Base-by-base conservation (phyloP, 2,888 invertebrate species). In the Arge pagana region DNA sequence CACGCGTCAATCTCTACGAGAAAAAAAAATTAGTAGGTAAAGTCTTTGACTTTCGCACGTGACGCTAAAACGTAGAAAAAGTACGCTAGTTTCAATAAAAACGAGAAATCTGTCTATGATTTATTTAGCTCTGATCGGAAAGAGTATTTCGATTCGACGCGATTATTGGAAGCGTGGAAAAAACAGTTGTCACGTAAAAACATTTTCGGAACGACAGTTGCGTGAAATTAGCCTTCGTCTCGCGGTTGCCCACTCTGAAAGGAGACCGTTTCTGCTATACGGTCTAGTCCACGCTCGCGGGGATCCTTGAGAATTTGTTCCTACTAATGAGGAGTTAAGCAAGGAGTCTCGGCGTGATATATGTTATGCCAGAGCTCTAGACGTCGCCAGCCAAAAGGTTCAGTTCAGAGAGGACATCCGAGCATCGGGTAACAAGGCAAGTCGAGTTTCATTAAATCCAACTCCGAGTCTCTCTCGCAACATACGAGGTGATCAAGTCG, bases 301-400 rank as follows among this genome's bases (percentile, higher is more conserved):
- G 23, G 18, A 51, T 33, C 28, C 16, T 6, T 3, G 50, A 31
- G 33, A 35, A 43, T 51, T 45, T 42, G 50, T 51, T 51, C 40
- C 50, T 51, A 33, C 35, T 51, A 51, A 51, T 51, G 50, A 51
- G 50, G 36, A 51, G 43, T 43, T 51, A 51, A 43, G 50, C 50
- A 51, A 51, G 50, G 43, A 33, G 42, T 43, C 42, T 43, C 42
- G 24, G 10, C 37, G 30, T 51, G 50, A 51, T 51, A 51, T 51
- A 43, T 19, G 28, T 43, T 35, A 18, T 40, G 35, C 28, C 48
- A 26, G 16, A 33, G 31, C 40, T 30, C 39, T 41, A 50, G 39
- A 40, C 50, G 18, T 41, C 40, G 10, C 24, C 16, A 10, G 15
- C 15, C 33, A 18, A 49, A 21, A 49, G 39, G 48, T 49, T 28